Conservation (phyloP, 2,888 invertebrate genomes). For the Cheilosia pagana region DNA sequence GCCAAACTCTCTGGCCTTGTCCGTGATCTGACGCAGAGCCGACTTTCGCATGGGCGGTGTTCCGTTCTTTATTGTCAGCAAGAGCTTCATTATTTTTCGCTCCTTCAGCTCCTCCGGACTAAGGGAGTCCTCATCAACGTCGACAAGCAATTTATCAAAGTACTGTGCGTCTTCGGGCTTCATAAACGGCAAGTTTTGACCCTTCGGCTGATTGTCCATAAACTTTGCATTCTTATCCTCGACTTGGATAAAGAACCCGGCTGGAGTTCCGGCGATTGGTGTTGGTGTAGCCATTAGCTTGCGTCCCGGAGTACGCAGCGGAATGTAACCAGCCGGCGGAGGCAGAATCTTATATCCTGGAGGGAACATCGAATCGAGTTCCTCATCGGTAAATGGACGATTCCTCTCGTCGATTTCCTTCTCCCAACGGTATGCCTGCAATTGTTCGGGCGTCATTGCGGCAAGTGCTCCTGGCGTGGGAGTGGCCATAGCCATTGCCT, state of each 20-base stretch:
- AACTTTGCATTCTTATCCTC: constrained; percentile 94
- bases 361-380: constrained; percentile 98
- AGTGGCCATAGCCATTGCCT: constrained; percentile 99
- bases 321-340: constrained; percentile 97
- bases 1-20: constrained; percentile 99
- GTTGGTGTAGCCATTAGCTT: constrained; percentile 99
- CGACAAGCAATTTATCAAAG: constrained; percentile 98
- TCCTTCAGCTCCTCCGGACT: constrained; percentile 99
- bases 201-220: constrained; percentile 98
- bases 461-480: constrained; percentile 98
- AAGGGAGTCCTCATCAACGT: constrained; percentile 98
- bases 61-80: constrained; percentile 99
- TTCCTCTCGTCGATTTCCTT: constrained; percentile 99
- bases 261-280: constrained; percentile 95
- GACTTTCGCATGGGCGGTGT: constrained; percentile 99
- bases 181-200: constrained; percentile 97
- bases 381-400: constrained; percentile 97
- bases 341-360: constrained; percentile 98
- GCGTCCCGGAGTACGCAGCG: constrained; percentile 98
- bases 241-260: constrained; percentile 97
- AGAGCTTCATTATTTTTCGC: constrained; percentile 98
- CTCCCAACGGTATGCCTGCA: constrained; percentile 99
- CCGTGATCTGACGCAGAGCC: constrained; percentile 98
- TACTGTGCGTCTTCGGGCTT: constrained; percentile 99
- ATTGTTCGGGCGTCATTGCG: constrained; percentile 99